Percentiles rank a stretch among this genome's conserved stretches.
Conservation (phyloP, 2,797 vertebrate genomes). For the Chiroxiphia lanceolata region DNA sequence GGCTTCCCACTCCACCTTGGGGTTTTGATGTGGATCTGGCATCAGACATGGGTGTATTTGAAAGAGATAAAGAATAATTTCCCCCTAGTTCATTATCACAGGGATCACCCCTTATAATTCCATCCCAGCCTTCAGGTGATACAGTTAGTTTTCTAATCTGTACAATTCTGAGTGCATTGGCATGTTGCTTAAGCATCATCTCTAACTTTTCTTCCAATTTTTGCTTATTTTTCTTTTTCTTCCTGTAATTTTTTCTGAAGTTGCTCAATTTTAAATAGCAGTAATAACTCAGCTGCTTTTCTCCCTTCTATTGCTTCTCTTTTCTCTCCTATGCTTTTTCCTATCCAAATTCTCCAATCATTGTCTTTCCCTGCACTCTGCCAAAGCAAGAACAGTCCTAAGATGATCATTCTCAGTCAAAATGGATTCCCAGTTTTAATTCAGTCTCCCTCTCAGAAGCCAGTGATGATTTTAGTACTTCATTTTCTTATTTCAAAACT, state of each 20-base stretch:
- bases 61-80: neutral
- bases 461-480: neutral
- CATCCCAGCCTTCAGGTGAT: neutral
- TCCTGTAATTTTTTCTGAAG: neutral
- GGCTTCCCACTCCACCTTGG: neutral
- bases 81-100: neutral
- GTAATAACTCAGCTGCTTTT: neutral
- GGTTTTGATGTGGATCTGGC: neutral
- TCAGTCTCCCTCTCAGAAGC: neutral
- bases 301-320: neutral
- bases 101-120: neutral
- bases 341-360: neutral
- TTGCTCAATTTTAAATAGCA: neutral
- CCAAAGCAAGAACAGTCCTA: neutral
- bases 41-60: neutral
- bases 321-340: neutral
- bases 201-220: neutral
- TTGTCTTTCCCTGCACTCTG: neutral
- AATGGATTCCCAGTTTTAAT: neutral
- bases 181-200: neutral
- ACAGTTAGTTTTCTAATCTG: neutral
- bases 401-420: neutral
- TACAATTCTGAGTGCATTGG: neutral
- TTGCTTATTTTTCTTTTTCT: neutral
- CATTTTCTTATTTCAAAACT: neutral